Evolutionary conservation across 2,797 vertebrate species (phyloP).

Genomic region (Salmo trutta): DNA sequence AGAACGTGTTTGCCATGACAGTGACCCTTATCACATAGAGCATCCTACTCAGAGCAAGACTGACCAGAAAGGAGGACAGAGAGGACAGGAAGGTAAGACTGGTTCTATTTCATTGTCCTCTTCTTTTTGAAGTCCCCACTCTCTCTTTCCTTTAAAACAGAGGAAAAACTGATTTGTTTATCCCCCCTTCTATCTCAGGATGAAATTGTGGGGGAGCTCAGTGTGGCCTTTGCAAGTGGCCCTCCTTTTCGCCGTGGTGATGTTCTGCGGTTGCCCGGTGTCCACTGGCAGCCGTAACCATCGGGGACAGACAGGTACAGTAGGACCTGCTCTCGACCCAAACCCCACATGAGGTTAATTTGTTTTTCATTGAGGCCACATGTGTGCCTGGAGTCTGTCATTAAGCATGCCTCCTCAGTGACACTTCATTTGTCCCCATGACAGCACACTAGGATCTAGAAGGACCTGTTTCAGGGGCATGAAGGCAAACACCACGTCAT

Average conservation of each 20-base stretch:
- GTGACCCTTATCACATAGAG: slow-evolving; percentile 40
- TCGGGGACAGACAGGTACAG: slow-evolving; percentile 89
- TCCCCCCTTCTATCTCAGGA: slow-evolving; percentile 71
- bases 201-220: slow-evolving; percentile 85
- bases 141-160: neutral
- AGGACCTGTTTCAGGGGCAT: slow-evolving; percentile 9
- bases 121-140: neutral
- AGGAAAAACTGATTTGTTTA: neutral
- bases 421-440: slow-evolving; percentile 31
- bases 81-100: slow-evolving; percentile 62
- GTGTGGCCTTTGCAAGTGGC: slow-evolving; percentile 85
- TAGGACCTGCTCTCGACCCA: slow-evolving; percentile 66
- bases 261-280: slow-evolving; percentile 86
- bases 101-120: too few relatives aligned
- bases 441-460: slow-evolving; percentile 55
- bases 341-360: slow-evolving; percentile 66
- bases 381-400: slow-evolving; percentile 50
- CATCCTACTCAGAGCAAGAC: slow-evolving; percentile 44
- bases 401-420: slow-evolving; percentile 29
- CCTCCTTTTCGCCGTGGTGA: slow-evolving; percentile 85
- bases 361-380: slow-evolving; percentile 61
- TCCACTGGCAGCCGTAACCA: slow-evolving; percentile 87
- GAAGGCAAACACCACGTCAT: slow-evolving; percentile 28
- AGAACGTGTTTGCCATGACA: slow-evolving; percentile 61
- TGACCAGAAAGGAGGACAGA: slow-evolving; percentile 34